These are phyloP conservation scores for Caranx ignobilis DNA, from an alignment of 2,113 vertebrate genomes.

Conservation along the genomic window DNA sequence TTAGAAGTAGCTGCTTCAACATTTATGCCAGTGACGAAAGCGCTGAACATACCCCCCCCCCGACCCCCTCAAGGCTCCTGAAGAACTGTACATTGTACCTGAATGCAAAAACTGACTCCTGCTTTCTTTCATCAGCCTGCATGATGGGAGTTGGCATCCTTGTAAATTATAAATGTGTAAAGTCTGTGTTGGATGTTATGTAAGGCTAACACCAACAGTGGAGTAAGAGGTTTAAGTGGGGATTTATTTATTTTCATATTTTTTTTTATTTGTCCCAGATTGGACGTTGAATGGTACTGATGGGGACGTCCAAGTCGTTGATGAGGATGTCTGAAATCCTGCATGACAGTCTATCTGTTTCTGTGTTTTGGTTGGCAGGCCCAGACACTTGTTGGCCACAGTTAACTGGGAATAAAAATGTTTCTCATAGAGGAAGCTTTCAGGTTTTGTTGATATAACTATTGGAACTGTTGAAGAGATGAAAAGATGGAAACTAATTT, in stretches of 20 bases:
- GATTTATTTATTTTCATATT: constrained; percentile 1
- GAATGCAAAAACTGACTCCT: neutral
- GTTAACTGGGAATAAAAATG: neutral
- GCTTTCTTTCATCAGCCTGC: neutral
- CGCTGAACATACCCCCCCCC: neutral
- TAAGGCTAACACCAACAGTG: neutral
- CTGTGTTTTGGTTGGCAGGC: neutral
- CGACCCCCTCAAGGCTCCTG: neutral
- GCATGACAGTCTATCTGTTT: neutral
- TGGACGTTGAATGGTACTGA: neutral
- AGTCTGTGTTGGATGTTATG: constrained; percentile 3
- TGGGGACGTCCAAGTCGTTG: neutral
- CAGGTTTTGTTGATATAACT: neutral
- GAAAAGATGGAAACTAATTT: neutral
- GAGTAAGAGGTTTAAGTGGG: neutral
- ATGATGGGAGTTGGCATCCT: neutral
- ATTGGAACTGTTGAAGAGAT: neutral
- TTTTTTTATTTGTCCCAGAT: neutral
- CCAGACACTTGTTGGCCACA: too few species aligned
- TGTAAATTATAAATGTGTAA: neutral
- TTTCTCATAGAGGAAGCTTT: neutral
- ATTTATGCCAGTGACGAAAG: constrained; percentile 22
- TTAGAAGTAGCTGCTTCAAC: constrained; percentile 41
- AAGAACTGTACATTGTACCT: neutral
- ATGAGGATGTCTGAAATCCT: neutral